Percentiles rank a stretch among this genome's conserved stretches.
phyloP scores from a whole-genome alignment of 2,888 invertebrate species.

The Abscondita cerata region DNA sequence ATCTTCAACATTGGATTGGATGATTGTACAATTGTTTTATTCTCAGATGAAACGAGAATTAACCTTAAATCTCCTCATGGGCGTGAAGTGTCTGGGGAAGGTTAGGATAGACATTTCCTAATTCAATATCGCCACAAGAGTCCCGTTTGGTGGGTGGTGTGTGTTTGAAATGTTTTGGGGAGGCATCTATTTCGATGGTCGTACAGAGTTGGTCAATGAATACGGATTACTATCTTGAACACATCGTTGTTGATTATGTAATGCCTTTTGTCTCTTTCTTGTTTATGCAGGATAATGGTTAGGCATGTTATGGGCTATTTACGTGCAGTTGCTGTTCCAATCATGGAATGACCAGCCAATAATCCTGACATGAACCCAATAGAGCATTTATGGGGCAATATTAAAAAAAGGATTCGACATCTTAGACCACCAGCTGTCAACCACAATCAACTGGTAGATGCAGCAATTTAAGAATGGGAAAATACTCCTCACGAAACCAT shows the following conservation, averaged over 20 bases:
- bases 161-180: background rate
- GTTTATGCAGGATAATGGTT: background rate
- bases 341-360: background rate
- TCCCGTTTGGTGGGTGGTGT: conserved; percentile 7
- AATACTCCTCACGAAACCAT: background rate
- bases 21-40: background rate
- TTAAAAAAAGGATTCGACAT: background rate
- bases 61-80: background rate
- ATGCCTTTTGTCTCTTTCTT: background rate
- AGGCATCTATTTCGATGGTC: background rate
- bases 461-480: background rate
- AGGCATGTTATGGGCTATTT: background rate
- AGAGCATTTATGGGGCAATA: background rate
- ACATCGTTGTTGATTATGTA: background rate
- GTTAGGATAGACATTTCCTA: too few relatives aligned
- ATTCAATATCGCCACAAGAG: background rate
- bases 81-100: too few relatives aligned
- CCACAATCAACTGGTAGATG: background rate
- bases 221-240: background rate
- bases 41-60: background rate
- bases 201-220: background rate
- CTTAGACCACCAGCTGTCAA: background rate
- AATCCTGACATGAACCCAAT: background rate
- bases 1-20: background rate
- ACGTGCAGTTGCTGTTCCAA: background rate